Evolutionary conservation across 2,888 invertebrate genomes (phyloP).

Genomic region (Mellilla xanthometata): DNA sequence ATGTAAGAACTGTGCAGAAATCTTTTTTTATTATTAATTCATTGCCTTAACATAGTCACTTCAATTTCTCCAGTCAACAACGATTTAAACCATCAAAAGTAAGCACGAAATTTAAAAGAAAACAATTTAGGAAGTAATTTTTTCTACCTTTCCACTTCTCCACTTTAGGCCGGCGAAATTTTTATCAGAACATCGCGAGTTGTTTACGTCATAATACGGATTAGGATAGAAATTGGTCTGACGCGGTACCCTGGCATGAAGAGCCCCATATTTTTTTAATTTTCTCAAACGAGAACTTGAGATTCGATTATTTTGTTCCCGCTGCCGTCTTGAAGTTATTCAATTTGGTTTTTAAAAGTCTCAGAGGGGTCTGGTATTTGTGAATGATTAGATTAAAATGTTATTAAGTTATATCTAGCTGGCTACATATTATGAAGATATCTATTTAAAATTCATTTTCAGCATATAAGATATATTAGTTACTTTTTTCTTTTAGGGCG

Average conservation of each 20-base stretch:
- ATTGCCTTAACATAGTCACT: too few relatives aligned
- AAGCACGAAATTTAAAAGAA: conserved; percentile 19
- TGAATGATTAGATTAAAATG: conserved; percentile 8
- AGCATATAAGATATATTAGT: too few relatives aligned
- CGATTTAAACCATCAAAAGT: neutral
- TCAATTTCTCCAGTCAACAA: neutral
- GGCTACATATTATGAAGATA: too few relatives aligned
- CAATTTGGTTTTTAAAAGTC: conserved; percentile 58
- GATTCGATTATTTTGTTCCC: conserved; percentile 68
- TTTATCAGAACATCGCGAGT: conserved; percentile 55
- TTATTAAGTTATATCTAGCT: conserved; percentile 2
- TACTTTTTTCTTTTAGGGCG: too few relatives aligned
- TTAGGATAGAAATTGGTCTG: conserved; percentile 76
- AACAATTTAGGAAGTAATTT: conserved; percentile 47
- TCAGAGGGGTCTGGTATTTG: conserved; percentile 41
- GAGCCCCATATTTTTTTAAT: conserved; percentile 75
- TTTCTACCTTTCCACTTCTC: conserved; percentile 36
- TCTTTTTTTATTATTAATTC: too few relatives aligned
- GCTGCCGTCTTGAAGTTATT: conserved; percentile 50
- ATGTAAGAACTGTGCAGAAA: too few relatives aligned
- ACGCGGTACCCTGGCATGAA: conserved; percentile 48
- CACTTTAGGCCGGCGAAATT: conserved; percentile 47
- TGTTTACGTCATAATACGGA: conserved; percentile 71
- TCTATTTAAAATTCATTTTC: too few relatives aligned
- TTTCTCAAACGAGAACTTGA: conserved; percentile 70